Evolutionary conservation across 2,113 vertebrate species (phyloP), one percentile per base, ranked within the genome.

Genomic region (Chinchilla lanigera): DNA sequence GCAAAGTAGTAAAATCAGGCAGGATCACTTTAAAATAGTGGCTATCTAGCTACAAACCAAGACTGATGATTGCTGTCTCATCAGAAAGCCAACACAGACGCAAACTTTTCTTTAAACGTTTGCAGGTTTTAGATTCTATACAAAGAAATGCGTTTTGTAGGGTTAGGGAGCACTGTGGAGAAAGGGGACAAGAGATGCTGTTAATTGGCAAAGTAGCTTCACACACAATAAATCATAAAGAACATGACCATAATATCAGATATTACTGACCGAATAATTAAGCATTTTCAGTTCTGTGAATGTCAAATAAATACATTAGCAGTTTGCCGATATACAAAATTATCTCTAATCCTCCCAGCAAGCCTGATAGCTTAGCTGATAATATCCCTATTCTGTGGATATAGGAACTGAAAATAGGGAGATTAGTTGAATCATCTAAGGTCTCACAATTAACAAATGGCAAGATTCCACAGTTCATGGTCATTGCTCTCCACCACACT

Each of bases 201-300:
- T 85, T 58, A 77, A 73, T 41, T 26, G 75, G n/a, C 11, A 93
- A 47, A 83, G 28, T 5, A 38, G 63, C 58, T 92, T 90, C 7
- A 58, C 24, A 60, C 26, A 88, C 33, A 75, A 17, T 92, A 94
- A 38, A 12, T 83, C 19, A 26, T 22, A 0, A 56, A 78, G 35
- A 52, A 65, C 89, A 77, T 56, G 12, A 13, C 3, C 9, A 50
- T n/a, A 47, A 30, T 92, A 41, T 65, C 54, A 84, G 14, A 19
- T 95, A 35, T 86, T 90, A 47, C 17, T 86, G 26, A 35, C 12
- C 89, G 26, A 89, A 86, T 33, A 50, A 89, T n/a, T 82, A 91
- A 14, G 52, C 7, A 89, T 38, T 77, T 78, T 69, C 20, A 91
- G 35, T 65, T 80, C 12, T 41, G 5, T 69, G 11, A 67, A 33